These are phyloP conservation scores for Parazoanthus atlanticus DNA, from an alignment of 92 coral and sea anemone genomes.

Conservation along the genomic window DNA sequence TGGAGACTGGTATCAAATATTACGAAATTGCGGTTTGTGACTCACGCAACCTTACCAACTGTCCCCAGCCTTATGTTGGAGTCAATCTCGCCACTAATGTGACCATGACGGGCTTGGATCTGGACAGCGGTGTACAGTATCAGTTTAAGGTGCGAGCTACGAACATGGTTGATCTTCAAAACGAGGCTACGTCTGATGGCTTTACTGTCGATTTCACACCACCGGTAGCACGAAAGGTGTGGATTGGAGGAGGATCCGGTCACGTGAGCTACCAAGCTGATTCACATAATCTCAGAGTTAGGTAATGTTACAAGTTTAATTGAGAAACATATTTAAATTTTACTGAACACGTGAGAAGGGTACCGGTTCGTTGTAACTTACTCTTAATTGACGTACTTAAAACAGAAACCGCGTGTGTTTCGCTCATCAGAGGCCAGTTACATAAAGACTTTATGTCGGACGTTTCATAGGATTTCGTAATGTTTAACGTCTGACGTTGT, in stretches of 20 bases:
- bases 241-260: conserved; percentile 54
- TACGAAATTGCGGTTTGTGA: conserved; percentile 86
- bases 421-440: too few species aligned
- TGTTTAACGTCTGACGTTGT: too few species aligned
- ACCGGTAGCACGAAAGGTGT: conserved; percentile 60
- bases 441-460: not conserved
- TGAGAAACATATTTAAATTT: not conserved
- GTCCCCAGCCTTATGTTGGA: conserved; percentile 74
- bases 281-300: conserved; percentile 28
- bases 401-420: too few species aligned
- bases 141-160: conserved; percentile 70
- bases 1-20: conserved; percentile 74
- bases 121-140: conserved; percentile 77
- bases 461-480: too few species aligned
- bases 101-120: conserved; percentile 75
- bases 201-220: conserved; percentile 84
- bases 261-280: conserved; percentile 59
- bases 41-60: conserved; percentile 58
- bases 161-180: conserved; percentile 75
- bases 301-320: conserved; percentile 28
- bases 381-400: too few species aligned
- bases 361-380: too few species aligned
- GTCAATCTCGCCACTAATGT: conserved; percentile 69
- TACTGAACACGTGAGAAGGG: too few species aligned
- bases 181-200: conserved; percentile 73